phyloP scores from a whole-genome alignment of 2,797 vertebrate species.

The Valencia hispanica region DNA sequence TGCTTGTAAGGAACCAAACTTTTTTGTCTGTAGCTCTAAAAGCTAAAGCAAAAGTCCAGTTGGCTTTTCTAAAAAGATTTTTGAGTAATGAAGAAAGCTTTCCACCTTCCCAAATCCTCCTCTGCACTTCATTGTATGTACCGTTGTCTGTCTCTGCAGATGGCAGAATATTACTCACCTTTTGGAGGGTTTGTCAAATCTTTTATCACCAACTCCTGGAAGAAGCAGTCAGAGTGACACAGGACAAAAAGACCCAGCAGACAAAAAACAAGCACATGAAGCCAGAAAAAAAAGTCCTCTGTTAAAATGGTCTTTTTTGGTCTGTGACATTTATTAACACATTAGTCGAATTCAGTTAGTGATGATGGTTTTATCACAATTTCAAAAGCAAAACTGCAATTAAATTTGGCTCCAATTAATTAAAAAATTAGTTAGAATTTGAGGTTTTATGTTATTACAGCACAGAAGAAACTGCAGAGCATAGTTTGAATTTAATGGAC shows the following conservation, averaged over 20 bases:
- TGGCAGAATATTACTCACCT: slow-evolving; percentile 33
- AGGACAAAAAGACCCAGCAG: slow-evolving; percentile 56
- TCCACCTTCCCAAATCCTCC: not conserved
- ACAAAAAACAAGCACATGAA: slow-evolving; percentile 37
- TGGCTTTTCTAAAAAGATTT: not conserved
- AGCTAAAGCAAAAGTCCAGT: not conserved
- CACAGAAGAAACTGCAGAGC: not conserved
- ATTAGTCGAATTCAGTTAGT: not conserved
- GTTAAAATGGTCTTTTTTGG: not conserved
- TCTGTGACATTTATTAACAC: not conserved
- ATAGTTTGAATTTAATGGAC: not conserved
- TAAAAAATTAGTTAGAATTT: not conserved
- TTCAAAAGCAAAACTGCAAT: not conserved
- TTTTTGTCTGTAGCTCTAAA: not conserved
- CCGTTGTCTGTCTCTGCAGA: not conserved
- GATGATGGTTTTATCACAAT: not conserved
- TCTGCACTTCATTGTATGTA: not conserved
- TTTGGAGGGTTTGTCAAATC: slow-evolving; percentile 42
- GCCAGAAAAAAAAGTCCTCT: slow-evolving; percentile 32
- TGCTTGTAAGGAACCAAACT: not conserved
- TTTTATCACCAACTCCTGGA: slow-evolving; percentile 9
- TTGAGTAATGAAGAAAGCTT: not conserved
- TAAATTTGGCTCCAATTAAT: not conserved
- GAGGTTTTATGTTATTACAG: not conserved
- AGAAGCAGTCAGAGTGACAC: slow-evolving; percentile 45